A percentile compares a stretch with the other conserved stretches of the same genome.
phyloP scores from a whole-genome alignment of 2,797 vertebrate species.

The Anguilla pacifica region DNA sequence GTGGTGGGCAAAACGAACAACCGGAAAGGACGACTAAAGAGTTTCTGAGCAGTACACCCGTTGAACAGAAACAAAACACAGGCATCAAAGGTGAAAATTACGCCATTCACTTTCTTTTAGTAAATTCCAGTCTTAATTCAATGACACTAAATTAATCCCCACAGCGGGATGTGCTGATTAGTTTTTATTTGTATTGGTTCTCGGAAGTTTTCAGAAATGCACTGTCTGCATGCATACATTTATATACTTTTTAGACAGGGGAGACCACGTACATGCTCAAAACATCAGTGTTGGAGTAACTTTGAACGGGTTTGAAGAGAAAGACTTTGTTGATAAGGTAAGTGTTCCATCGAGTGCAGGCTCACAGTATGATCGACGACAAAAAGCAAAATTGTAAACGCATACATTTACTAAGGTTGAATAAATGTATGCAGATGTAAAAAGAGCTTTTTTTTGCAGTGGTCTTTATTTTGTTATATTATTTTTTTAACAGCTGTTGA shows the following conservation, averaged over 20 bases:
- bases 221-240: background rate
- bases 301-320: background rate
- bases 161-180: background rate
- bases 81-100: background rate
- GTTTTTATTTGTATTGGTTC: background rate
- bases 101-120: background rate
- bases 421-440: background rate
- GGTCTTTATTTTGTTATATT: background rate
- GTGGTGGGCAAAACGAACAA: background rate
- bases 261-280: background rate
- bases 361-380: background rate
- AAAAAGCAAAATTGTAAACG: background rate
- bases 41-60: background rate
- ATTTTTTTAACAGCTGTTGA: background rate
- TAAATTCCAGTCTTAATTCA: background rate
- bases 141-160: background rate
- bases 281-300: background rate
- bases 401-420: background rate
- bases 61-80: background rate
- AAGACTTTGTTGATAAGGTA: constrained; percentile 1
- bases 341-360: background rate
- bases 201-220: background rate
- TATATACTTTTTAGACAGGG: background rate
- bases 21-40: background rate
- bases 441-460: background rate